Percentiles rank a stretch among this genome's conserved stretches.
Conservation (phyloP, 2,113 vertebrate genomes). For the Plecotus auritus region DNA sequence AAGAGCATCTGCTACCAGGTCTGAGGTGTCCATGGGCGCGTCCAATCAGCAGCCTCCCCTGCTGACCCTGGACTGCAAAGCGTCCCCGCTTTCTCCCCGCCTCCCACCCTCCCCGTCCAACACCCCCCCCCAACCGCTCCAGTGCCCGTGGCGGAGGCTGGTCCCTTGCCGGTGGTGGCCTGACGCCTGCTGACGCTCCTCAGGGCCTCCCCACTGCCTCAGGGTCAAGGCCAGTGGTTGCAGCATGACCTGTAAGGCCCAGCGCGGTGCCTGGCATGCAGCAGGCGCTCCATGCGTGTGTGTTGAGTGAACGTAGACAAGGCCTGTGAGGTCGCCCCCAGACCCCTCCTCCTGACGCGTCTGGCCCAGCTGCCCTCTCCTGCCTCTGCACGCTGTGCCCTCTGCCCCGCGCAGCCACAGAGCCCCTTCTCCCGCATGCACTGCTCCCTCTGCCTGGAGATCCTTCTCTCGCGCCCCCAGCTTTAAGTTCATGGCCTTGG, state of each 20-base stretch:
- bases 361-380: neutral
- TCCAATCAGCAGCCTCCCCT: accelerated
- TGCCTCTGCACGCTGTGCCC: accelerated
- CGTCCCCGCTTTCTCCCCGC: neutral
- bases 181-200: neutral
- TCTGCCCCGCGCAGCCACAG: accelerated
- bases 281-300: neutral
- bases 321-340: accelerated
- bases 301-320: accelerated
- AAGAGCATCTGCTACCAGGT: no score
- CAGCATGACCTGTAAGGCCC: neutral
- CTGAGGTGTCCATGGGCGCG: no score
- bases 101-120: no score
- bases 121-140: neutral
- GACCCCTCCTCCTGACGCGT: accelerated
- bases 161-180: neutral
- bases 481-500: neutral
- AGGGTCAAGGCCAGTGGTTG: neutral
- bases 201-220: neutral
- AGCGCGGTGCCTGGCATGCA: neutral
- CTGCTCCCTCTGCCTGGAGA: neutral
- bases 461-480: neutral
- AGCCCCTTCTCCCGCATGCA: neutral
- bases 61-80: no score
- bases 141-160: neutral